Base-by-base conservation (phyloP, 2,113 vertebrate species). In the Spheniscus mendiculus region DNA sequence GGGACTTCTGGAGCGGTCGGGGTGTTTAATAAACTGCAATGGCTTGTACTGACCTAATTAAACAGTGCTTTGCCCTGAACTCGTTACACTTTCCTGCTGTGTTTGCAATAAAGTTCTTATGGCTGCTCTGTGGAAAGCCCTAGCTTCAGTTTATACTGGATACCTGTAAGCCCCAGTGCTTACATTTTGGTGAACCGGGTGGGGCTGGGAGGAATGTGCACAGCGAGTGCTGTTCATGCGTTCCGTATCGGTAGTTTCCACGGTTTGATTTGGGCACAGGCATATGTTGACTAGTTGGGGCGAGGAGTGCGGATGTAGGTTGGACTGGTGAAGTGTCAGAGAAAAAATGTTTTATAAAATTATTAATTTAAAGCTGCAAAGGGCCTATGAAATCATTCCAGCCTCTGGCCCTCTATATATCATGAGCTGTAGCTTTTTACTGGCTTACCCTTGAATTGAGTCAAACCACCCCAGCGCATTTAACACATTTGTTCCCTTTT, bases 1-100 rank as follows among this genome's bases (percentile, higher is more conserved):
- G 50, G 34, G 49, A 50, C 50, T 83, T 76, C 16, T 44, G 34
- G 25, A 73, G 55, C 2, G 15, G 40, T 32, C 0, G 0, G 8
- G 10, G 7, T 58, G 59, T 87, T 58, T 32, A 87, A 55, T 55
- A 63, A 62, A 13, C 70, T 66, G 9, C n/a, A 66, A 1, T 1
- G 1, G 38, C 38, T 78, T 2, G 1, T 71, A 38, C 56, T 85
- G 29, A 11, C 13, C 26, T 91, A 84, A 79, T 82, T 84, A 67
- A 89, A 63, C 38, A 32, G 9, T 59, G 11, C 32, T 77, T 77
- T 73, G 65, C 56, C 84, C 55, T 79, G 70, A 91, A 62, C 47
- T 74, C 10, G 1, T 91, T 87, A 71, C 9, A 4, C 29, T 71
- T 89, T 45, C 12, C 55, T 93, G 38, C 56, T 42, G 22, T 47